These are phyloP conservation scores for Microtus ochrogaster DNA, from an alignment of 2,113 vertebrate species.

Conservation along the genomic window DNA sequence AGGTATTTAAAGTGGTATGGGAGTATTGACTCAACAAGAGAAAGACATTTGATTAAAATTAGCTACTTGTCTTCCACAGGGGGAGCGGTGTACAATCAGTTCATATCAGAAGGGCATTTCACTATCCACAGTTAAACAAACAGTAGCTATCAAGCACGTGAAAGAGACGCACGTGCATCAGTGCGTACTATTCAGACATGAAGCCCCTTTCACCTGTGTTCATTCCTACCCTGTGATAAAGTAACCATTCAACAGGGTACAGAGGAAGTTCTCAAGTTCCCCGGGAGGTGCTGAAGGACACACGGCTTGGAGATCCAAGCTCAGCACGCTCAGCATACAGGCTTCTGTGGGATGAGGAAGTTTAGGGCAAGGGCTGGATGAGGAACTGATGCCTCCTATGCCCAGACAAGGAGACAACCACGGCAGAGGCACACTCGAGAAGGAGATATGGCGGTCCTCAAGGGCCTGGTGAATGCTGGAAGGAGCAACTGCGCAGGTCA, in stretches of 20 bases:
- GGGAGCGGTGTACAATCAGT: neutral
- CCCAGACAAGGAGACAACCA: neutral
- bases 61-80: neutral
- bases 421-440: accelerated
- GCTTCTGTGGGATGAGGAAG: neutral
- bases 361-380: neutral
- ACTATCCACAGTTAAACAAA: neutral
- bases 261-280: neutral
- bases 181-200: too few species aligned
- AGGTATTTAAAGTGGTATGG: neutral
- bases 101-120: neutral
- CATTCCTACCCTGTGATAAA: neutral
- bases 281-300: neutral
- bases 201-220: neutral
- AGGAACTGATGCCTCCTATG: accelerated
- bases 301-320: neutral
- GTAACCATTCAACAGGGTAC: neutral
- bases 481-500: neutral
- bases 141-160: neutral
- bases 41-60: neutral
- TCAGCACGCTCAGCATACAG: too few species aligned
- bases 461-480: neutral
- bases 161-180: neutral
- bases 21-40: neutral
- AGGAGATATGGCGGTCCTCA: neutral